These are phyloP conservation scores for Planococcus citri DNA, from an alignment of 1,140 invertebrate genomes.

Conservation along the genomic window DNA sequence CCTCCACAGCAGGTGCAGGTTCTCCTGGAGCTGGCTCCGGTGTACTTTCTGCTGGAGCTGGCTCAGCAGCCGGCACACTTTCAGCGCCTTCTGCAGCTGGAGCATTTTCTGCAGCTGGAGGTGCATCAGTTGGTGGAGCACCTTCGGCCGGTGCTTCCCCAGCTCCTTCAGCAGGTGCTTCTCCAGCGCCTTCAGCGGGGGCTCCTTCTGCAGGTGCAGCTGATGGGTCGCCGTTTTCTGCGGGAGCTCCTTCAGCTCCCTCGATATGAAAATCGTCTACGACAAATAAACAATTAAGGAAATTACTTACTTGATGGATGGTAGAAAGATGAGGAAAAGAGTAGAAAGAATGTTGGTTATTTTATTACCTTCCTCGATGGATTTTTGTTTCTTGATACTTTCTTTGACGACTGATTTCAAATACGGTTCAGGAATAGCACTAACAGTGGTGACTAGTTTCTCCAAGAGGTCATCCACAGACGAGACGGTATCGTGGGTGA, in stretches of 20 bases:
- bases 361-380: slow-evolving; percentile 24
- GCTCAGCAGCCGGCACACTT: slow-evolving; percentile 1
- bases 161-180: background rate
- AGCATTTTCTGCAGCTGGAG: slow-evolving; percentile 22
- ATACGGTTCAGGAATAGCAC: slow-evolving; percentile 31
- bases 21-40: slow-evolving; percentile 11
- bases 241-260: background rate
- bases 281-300: background rate
- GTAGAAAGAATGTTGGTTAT: no score
- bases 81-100: slow-evolving; percentile 12
- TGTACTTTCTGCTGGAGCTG: slow-evolving; percentile 14
- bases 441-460: slow-evolving; percentile 29
- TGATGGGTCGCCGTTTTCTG: background rate
- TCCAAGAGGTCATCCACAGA: slow-evolving; percentile 34
- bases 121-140: slow-evolving; percentile 22
- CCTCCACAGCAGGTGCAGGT: background rate
- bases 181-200: background rate
- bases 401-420: slow-evolving; percentile 31
- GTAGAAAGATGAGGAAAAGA: background rate
- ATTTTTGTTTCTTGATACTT: slow-evolving; percentile 29
- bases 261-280: background rate
- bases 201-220: background rate
- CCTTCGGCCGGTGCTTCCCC: slow-evolving; percentile 11
- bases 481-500: slow-evolving; percentile 33
- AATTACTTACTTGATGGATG: background rate